A percentile compares a stretch with the other conserved stretches of the same genome.
Conservation (phyloP, 2,113 vertebrate species). For the Ovis canadensis region DNA sequence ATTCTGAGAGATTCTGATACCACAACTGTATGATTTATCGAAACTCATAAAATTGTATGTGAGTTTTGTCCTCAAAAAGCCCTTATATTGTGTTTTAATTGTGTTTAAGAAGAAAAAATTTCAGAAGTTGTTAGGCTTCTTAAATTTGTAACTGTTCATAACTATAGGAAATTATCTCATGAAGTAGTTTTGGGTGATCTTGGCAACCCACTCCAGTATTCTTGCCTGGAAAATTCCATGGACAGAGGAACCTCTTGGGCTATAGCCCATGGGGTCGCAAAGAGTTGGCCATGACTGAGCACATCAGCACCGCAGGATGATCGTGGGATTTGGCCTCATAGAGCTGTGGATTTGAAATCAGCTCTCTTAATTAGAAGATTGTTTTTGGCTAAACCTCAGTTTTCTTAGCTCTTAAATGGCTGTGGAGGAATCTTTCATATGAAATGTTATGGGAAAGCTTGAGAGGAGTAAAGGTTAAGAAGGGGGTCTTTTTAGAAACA, state of each 20-base stretch:
- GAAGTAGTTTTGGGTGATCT: not conserved
- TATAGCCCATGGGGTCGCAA: not conserved
- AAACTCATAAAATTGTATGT: not conserved
- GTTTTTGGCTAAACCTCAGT: not conserved
- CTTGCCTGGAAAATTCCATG: not conserved
- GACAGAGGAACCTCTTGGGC: not conserved
- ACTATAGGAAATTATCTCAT: not conserved
- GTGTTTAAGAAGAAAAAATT: slow-evolving; percentile 4
- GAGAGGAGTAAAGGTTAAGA: not conserved
- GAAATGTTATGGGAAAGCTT: not conserved
- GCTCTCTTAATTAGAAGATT: not conserved
- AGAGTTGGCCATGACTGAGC: not conserved
- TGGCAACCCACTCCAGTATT: not conserved
- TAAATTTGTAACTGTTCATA: not conserved
- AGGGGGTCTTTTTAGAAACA: not conserved
- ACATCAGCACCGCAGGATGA: not conserved
- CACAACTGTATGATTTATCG: not conserved
- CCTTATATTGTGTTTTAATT: not conserved
- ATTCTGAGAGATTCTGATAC: not conserved
- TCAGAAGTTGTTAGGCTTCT: not conserved
- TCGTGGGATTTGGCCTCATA: not conserved
- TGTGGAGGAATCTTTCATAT: not conserved
- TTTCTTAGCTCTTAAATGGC: not conserved
- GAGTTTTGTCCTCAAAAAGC: not conserved
- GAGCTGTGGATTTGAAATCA: not conserved